Evolutionary conservation across 2,888 invertebrate genomes (phyloP).

Genomic region (Thereva unica): DNA sequence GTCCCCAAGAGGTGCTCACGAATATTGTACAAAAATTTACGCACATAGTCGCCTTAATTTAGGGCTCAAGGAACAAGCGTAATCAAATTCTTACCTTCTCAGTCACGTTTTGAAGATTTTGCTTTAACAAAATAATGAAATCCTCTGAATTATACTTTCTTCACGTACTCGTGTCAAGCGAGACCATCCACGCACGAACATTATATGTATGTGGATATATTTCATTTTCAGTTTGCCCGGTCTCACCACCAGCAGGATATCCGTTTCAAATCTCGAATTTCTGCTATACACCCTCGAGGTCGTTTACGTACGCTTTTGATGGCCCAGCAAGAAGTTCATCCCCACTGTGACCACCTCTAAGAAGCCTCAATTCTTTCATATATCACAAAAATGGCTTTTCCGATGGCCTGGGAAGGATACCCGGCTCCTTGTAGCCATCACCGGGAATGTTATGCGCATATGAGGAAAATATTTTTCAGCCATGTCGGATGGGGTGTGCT

Average conservation of each 20-base stretch:
- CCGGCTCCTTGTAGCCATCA: too few relatives aligned
- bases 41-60: neutral
- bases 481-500: too few relatives aligned
- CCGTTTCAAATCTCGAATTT: constrained; percentile 10
- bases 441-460: too few relatives aligned
- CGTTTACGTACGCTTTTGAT: neutral
- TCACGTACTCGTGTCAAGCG: neutral
- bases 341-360: neutral
- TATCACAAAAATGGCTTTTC: constrained; percentile 14
- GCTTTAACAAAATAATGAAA: constrained; percentile 4
- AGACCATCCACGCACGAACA: neutral
- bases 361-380: neutral
- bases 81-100: constrained; percentile 4
- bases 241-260: neutral
- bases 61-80: neutral
- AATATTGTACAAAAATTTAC: too few relatives aligned
- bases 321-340: neutral
- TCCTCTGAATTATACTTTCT: neutral
- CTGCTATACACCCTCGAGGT: constrained; percentile 1
- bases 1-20: too few relatives aligned
- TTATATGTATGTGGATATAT: neutral
- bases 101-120: constrained; percentile 18
- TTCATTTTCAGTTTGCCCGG: too few relatives aligned
- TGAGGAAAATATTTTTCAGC: too few relatives aligned
- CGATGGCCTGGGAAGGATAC: neutral